Percentiles rank a stretch among this genome's conserved stretches.
phyloP scores from a whole-genome alignment of 92 coral and sea anemone species.

The Umimayanthus chanpuru region DNA sequence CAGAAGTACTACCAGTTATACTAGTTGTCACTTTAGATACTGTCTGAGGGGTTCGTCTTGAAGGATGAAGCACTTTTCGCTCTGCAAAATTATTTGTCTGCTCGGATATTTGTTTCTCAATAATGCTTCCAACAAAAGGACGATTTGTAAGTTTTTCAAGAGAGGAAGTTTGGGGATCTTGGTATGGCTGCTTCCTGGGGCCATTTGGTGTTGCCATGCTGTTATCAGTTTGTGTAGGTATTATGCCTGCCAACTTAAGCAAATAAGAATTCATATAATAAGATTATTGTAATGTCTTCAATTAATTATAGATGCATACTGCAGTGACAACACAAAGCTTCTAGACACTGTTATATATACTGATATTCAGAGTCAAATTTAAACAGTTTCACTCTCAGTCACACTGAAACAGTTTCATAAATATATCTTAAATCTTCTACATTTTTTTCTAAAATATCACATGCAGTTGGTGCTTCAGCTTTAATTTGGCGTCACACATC shows the following conservation, averaged over 20 bases:
- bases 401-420: no score
- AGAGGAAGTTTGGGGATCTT: neutral
- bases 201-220: slow-evolving; percentile 5
- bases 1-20: neutral
- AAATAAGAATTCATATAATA: neutral
- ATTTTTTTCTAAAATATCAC: no score
- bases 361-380: no score
- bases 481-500: no score
- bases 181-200: neutral
- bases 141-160: neutral
- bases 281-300: neutral
- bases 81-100: neutral
- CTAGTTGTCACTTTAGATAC: neutral
- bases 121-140: neutral
- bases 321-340: no score
- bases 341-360: no score
- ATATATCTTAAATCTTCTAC: neutral
- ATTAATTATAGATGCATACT: no score
- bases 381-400: no score
- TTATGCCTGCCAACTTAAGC: neutral
- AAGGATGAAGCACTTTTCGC: slow-evolving; percentile 7
- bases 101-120: neutral
- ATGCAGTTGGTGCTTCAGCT: no score
- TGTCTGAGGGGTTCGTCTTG: neutral
- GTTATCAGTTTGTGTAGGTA: neutral